Percentiles rank a stretch among this genome's conserved stretches.
Evolutionary conservation across 35 echinoderm and acorn worm species (phyloP).

Genomic region (Diadema setosum): DNA sequence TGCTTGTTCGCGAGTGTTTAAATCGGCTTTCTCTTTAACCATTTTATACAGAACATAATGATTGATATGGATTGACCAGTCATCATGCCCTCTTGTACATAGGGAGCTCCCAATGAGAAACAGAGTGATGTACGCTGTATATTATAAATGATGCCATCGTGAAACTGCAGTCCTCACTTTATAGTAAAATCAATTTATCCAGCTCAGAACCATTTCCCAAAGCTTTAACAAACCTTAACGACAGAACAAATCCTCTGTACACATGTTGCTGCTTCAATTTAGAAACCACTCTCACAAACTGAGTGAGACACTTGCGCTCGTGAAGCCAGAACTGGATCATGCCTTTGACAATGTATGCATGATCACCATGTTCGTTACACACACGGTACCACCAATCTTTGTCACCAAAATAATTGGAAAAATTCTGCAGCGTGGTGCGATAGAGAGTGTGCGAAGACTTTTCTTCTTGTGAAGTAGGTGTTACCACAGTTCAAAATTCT

Average conservation of each 20-base stretch:
- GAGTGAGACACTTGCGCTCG: constrained; percentile 10
- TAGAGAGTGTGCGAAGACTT: neutral
- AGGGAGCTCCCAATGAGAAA: neutral
- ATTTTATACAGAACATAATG: neutral
- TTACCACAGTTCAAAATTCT: neutral
- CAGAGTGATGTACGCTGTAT: neutral
- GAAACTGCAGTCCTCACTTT: neutral
- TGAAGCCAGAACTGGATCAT: constrained; percentile 44
- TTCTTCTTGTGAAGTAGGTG: neutral
- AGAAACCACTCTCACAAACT: neutral
- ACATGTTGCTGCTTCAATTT: neutral
- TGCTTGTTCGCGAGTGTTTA: neutral
- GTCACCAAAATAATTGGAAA: neutral
- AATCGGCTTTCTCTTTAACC: neutral
- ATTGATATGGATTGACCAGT: neutral
- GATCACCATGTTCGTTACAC: constrained; percentile 25
- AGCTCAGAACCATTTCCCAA: constrained; percentile 23
- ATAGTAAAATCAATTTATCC: neutral
- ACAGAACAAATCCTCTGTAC: constrained; percentile 19
- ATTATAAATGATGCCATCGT: neutral
- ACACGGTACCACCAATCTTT: constrained; percentile 21
- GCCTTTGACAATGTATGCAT: constrained; percentile 15
- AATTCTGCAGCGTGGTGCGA: neutral
- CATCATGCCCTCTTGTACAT: neutral
- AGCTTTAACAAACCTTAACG: constrained; percentile 39